These are phyloP conservation scores for Prenolepis imparis DNA, from an alignment of 2,888 invertebrate genomes.

Conservation along the genomic window DNA sequence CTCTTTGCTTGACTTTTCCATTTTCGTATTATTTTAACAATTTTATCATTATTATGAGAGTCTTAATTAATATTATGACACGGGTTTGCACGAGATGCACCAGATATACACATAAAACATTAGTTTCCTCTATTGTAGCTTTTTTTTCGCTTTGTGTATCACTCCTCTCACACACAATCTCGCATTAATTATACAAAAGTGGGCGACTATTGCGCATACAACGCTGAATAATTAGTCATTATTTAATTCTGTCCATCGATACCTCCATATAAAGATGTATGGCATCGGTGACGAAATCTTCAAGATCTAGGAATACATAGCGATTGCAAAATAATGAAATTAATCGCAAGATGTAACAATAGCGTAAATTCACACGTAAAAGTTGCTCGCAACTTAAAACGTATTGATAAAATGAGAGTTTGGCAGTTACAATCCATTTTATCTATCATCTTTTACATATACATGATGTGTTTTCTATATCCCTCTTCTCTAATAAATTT, in stretches of 20 bases:
- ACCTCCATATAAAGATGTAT: conserved; percentile 52
- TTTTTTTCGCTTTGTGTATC: conserved; percentile 26
- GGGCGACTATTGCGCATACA: conserved; percentile 35
- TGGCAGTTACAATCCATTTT: conserved; percentile 11
- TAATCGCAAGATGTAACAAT: conserved; percentile 23
- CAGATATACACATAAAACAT: conserved; percentile 61
- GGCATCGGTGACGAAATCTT: conserved; percentile 37
- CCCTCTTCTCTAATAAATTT: neutral
- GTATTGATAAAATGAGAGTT: conserved; percentile 47
- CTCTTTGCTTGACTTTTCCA: conserved; percentile 51
- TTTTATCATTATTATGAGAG: conserved; percentile 47
- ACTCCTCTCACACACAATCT: neutral
- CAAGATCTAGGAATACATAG: conserved; percentile 13
- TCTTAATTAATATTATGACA: conserved; percentile 60
- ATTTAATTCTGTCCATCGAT: conserved; percentile 38
- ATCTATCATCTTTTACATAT: neutral
- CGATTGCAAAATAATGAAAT: conserved; percentile 35
- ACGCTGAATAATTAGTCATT: conserved; percentile 41
- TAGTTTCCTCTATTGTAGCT: conserved; percentile 38
- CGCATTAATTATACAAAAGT: conserved; percentile 50
- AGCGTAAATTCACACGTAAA: neutral
- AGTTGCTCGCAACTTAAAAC: conserved; percentile 43
- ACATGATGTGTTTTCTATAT: neutral
- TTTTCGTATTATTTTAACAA: conserved; percentile 62
- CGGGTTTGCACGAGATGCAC: conserved; percentile 47